Percentiles rank a stretch among this genome's conserved stretches.
These are phyloP conservation scores for Hirtodrosophila alboralis DNA, from an alignment of 2,888 invertebrate genomes.

Conservation along the genomic window DNA sequence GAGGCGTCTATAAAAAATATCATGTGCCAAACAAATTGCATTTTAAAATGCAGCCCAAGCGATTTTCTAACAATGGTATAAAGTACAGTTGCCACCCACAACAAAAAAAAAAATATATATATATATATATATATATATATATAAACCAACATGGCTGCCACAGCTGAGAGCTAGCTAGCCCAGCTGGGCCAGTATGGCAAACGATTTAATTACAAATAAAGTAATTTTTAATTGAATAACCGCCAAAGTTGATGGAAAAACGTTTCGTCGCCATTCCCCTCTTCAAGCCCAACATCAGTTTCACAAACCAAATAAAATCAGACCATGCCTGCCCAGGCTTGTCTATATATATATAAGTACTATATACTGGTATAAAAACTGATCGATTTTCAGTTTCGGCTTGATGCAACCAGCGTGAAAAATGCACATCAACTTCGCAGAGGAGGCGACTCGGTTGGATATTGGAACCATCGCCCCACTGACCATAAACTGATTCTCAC, in stretches of 20 bases:
- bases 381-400: slow-evolving; percentile 62
- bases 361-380: slow-evolving; percentile 50
- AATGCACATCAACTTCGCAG: slow-evolving; percentile 43
- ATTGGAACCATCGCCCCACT: slow-evolving; percentile 23
- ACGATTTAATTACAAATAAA: slow-evolving; percentile 83
- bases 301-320: slow-evolving; percentile 20
- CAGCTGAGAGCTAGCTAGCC: slow-evolving; percentile 33
- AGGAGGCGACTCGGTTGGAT: slow-evolving; percentile 5
- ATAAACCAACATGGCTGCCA: slow-evolving; percentile 42
- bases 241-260: slow-evolving; percentile 73
- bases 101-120: background rate
- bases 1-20: slow-evolving; percentile 45
- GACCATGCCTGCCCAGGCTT: slow-evolving; percentile 1
- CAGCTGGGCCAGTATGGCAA: slow-evolving; percentile 58
- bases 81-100: slow-evolving; percentile 27
- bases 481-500: slow-evolving; percentile 50
- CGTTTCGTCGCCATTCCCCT: slow-evolving; percentile 24
- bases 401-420: slow-evolving; percentile 43
- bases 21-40: slow-evolving; percentile 63
- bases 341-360: slow-evolving; percentile 4
- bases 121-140: too few relatives aligned
- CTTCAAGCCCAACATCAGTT: background rate
- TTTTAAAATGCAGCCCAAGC: slow-evolving; percentile 70
- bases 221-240: slow-evolving; percentile 83
- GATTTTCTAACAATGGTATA: slow-evolving; percentile 59